Conservation (phyloP, 2,113 vertebrate species). For the human region DNA sequence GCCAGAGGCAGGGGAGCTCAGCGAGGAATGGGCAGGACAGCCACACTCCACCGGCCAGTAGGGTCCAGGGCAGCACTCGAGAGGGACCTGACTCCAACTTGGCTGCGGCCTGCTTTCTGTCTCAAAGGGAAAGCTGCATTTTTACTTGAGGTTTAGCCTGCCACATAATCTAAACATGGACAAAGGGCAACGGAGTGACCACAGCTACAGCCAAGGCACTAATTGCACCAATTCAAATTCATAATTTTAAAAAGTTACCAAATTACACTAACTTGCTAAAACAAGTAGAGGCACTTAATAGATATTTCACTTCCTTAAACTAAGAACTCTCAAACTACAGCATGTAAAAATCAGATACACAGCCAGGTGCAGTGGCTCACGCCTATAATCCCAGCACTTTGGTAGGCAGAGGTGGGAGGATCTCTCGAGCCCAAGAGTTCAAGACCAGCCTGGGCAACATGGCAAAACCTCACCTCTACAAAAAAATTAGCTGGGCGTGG, state of each 20-base stretch:
- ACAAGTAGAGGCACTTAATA: background rate
- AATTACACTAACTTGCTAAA: background rate
- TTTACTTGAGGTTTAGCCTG: background rate
- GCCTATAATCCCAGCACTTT: too few relatives aligned
- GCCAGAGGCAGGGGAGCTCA: fast-evolving
- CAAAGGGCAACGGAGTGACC: background rate
- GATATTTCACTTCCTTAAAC: background rate
- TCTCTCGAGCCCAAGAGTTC: too few relatives aligned
- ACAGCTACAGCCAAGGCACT: background rate
- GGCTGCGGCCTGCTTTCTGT: background rate
- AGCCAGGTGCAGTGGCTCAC: too few relatives aligned
- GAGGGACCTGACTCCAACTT: too few relatives aligned
- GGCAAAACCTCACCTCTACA: too few relatives aligned
- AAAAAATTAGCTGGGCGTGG: too few relatives aligned
- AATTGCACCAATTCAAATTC: background rate
- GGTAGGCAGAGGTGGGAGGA: too few relatives aligned
- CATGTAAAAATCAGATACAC: background rate
- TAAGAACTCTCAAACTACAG: background rate
- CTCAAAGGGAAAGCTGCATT: background rate
- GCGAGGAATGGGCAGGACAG: fast-evolving
- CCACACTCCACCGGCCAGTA: fast-evolving
- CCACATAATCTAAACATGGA: background rate
- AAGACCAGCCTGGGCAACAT: too few relatives aligned
- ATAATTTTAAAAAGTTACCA: background rate
- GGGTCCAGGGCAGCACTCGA: fast-evolving